Evolutionary conservation across 2,797 vertebrate species (phyloP).

Genomic region (Myotis pilosus): DNA sequence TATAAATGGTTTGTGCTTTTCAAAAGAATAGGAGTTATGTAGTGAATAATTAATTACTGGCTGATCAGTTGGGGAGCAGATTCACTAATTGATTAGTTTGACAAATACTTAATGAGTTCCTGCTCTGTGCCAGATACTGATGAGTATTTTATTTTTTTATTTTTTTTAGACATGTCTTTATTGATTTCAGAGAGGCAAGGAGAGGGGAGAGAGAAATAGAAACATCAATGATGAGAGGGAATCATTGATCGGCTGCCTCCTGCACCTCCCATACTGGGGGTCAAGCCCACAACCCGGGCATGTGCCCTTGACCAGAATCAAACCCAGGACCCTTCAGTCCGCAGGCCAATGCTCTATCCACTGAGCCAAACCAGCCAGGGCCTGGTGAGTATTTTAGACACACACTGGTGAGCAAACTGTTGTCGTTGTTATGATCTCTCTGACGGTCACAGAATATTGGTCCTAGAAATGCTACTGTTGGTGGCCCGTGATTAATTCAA

Average conservation of each 20-base stretch:
- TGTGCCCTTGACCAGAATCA: too few species aligned
- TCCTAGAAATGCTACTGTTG: not conserved
- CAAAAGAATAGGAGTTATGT: slow-evolving; percentile 1
- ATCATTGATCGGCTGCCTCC: too few species aligned
- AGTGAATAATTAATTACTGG: slow-evolving; percentile 55
- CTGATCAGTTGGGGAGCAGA: slow-evolving; percentile 39
- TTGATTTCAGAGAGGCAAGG: too few species aligned
- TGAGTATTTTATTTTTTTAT: not conserved
- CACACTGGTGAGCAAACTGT: not conserved
- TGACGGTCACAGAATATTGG: slow-evolving; percentile 46
- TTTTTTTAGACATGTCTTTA: too few species aligned
- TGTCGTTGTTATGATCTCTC: not conserved
- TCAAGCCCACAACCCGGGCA: too few species aligned
- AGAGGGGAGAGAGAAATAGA: too few species aligned
- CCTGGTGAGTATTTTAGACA: not conserved
- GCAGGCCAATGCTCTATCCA: too few species aligned
- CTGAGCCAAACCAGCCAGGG: too few species aligned
- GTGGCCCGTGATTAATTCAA: slow-evolving; percentile 1
- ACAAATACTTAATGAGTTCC: not conserved
- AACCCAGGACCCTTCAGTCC: too few species aligned
- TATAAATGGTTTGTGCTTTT: not conserved
- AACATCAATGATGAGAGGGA: too few species aligned
- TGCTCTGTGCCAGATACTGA: not conserved
- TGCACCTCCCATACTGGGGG: too few species aligned
- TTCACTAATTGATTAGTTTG: slow-evolving; percentile 43